Evolutionary conservation across 2,113 vertebrate genomes (phyloP), one percentile per base, ranked within the genome.

Genomic region (Brachyistius frenatus): DNA sequence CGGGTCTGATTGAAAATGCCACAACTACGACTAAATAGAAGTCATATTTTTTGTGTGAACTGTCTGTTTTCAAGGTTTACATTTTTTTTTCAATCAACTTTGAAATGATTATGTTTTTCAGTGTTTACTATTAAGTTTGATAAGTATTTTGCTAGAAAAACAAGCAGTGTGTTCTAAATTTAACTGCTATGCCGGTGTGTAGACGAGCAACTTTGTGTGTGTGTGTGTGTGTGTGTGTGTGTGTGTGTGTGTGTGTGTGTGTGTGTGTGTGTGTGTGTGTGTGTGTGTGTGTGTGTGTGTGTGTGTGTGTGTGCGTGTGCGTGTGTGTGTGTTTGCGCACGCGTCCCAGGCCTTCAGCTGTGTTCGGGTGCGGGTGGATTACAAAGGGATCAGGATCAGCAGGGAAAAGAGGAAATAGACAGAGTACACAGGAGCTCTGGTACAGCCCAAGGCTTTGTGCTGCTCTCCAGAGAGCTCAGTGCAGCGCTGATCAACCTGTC

Each of bases 381-480:
- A 87, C 69, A 89, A 87, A 89, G 57, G 44, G 72, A 74, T 83
- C 66, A 76, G 72, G 56, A 84, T 66, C 76, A 84, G 65, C 76
- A 67, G 56, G 76, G 79, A 82, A 56, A 75, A 47, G 72, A 78
- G 33, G 64, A 73, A 83, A 63, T 54, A 72, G 69, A 76, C 66
- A 81, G 66, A 85, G 74, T 56, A 82, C 50, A 73, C 73, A 73
- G 72, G 50, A 76, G 69, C 72, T 85, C 46, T 84, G 64, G 46
- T 79, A 64, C 75, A 87, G 83, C 90, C 81, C 52, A 80, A 32
- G 82, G 81, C 68, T 88, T 80, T 66, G n/a, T 11, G 64, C 64
- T 86, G 41, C 70, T 86, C 89, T 75, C 78, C 57, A 60, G 83
- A 79, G 77, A 78, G 58, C 61, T 76, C 57, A 9, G 47, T n/a